phyloP scores from a whole-genome alignment of 2,797 vertebrate genomes.

The Karalla daura region DNA sequence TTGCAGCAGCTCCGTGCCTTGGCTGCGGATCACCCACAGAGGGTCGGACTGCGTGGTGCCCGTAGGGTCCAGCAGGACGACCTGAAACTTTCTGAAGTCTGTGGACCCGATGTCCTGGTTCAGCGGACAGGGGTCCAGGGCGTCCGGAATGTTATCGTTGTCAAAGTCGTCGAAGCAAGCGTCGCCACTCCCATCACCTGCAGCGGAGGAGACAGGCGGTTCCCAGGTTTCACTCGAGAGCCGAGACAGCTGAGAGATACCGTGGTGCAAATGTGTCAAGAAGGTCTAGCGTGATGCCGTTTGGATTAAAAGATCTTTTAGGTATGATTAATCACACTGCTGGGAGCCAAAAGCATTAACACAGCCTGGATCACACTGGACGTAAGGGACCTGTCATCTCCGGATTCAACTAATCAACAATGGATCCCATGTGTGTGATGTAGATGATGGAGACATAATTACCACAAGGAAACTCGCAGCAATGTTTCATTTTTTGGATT shows the following conservation, averaged over 20 bases:
- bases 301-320: conserved; percentile 27
- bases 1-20: conserved; percentile 96
- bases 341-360: conserved; percentile 40
- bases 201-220: background rate
- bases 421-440: background rate
- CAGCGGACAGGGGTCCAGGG: conserved; percentile 93
- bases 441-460: no score
- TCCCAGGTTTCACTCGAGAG: no score
- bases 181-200: conserved; percentile 92
- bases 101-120: conserved; percentile 92
- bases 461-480: no score
- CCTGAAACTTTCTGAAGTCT: conserved; percentile 96
- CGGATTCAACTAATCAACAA: conserved; percentile 40
- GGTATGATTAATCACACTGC: conserved; percentile 19
- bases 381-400: conserved; percentile 1
- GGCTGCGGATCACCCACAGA: conserved; percentile 95
- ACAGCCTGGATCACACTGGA: conserved; percentile 34
- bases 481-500: no score
- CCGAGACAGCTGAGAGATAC: background rate
- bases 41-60: conserved; percentile 97
- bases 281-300: conserved; percentile 12
- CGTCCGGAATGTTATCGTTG: conserved; percentile 93
- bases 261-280: conserved; percentile 1
- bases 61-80: conserved; percentile 94
- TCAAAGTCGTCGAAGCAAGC: conserved; percentile 96